phyloP scores from a whole-genome alignment of 2,888 invertebrate species.

The Lepeophtheirus nordmannii region DNA sequence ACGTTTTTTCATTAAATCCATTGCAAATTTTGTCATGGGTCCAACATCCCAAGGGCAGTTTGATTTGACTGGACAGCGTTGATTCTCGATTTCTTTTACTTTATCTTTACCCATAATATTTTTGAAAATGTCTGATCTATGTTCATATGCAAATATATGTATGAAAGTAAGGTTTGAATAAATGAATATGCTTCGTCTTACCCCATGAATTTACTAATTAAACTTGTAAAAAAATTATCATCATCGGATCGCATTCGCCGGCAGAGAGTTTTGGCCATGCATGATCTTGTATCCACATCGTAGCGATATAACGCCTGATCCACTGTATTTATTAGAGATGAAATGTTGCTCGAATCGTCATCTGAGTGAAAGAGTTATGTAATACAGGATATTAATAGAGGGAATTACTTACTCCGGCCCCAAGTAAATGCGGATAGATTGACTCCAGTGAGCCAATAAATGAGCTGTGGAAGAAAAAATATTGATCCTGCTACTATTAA shows the following conservation, averaged over 20 bases:
- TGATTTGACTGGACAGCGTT: background rate
- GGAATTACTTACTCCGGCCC: conserved; percentile 3
- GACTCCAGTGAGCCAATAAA: conserved; percentile 17
- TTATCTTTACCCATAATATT: background rate
- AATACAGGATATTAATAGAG: background rate
- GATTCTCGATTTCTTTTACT: background rate
- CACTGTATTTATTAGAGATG: background rate
- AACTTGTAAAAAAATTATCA: background rate
- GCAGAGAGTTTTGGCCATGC: conserved; percentile 10
- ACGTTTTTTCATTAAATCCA: background rate
- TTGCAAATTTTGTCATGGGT: background rate
- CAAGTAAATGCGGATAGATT: conserved; percentile 18
- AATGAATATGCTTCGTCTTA: background rate
- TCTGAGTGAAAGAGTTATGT: background rate
- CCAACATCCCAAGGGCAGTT: background rate
- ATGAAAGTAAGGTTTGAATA: background rate
- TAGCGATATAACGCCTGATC: conserved; percentile 7
- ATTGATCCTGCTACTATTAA: background rate
- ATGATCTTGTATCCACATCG: conserved; percentile 3
- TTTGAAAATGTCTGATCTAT: background rate
- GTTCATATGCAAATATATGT: background rate
- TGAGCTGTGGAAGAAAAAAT: conserved; percentile 11
- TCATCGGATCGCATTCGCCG: conserved; percentile 1
- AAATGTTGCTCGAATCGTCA: conserved; percentile 5
- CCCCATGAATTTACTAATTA: background rate